Base-by-base conservation (phyloP, 1,140 invertebrate species). In the Varroa destructor region DNA sequence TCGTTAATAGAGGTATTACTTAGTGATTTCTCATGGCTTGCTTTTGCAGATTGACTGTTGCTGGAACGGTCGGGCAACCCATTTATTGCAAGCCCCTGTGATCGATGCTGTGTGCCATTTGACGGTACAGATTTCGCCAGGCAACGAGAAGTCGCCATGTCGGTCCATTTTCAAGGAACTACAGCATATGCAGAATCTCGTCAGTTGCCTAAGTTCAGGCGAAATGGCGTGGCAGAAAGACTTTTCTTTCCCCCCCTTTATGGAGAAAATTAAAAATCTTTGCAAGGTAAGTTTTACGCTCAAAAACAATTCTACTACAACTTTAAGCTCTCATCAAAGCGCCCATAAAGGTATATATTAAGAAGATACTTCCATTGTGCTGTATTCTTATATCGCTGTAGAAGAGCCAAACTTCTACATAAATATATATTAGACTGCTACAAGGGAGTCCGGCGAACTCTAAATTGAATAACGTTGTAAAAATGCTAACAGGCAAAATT, bases 101-200 rank as follows among this genome's bases (percentile, higher is more conserved):
- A 67, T 67, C 36, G 61, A 67, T 46, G 61, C 61, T 40, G 61
- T 67, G 14, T 67, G 61, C 61, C 61, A 67, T 40, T 40, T 67
- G 61, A 67, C 61, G 1, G 61, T 67, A 14, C 61, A 67, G 61
- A 67, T 67, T 40, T 67, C 61, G 14, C 61, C 61, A 1, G 61
- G 61, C 12, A 67, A 67, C 61, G 61, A 67, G 61, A 67, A 67
- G 46, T 67, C 61, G 37, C 61, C 61, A 46, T 67, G 61, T 67
- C 61, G 61, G 0, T 67, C 61, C 12, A 40, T 67, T n/a, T 67
- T 43, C 37, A 67, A 67, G 46, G 61, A 67, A 40, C 8, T 67
- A 3, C 40, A 43, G 2, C 61, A 67, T 37, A 36, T 67, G 61
- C 61, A 67, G 46, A 67, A 67, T 40, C 61, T 67, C 10, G 61